Base-by-base conservation (phyloP, 2,113 vertebrate genomes). In the Recurvirostra avosetta region DNA sequence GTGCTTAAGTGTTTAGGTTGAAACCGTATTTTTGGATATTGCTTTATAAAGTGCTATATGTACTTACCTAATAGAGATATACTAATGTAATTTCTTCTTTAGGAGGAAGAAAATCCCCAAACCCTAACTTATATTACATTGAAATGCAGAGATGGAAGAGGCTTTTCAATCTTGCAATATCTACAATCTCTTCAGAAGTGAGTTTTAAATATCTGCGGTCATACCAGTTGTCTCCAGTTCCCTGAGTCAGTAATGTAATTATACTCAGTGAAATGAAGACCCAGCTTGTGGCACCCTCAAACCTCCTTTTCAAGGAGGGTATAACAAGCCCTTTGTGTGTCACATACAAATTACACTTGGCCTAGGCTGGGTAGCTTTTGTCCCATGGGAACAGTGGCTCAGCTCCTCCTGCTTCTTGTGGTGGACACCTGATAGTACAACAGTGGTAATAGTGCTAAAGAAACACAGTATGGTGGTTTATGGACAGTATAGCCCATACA, bases 21-120 rank as follows among this genome's bases (percentile, higher is more conserved):
- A 97, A 97, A 96, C 89, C 91, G 25, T 80, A 49, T 65, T 87
- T 79, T 78, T 68, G 12, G 9, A 26, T 88, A 17, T 38, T 83
- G 25, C 40, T 93, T 86, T 70, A 34, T 53, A 25, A 56, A 88
- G 29, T 61, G 12, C 12, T 73, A 2, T 40, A 26, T 2, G 8
- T 86, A 34, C 21, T 62, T 94, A 47, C 34, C 21, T 82, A 83
- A 70, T 65, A 26, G 32, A 8, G 70, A 50, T 40, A 53, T 55
- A 18, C 3, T 59, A 58, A 40, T 30, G 26, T 20, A 52, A 30
- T 68, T 62, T 79, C 34, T 82, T 63, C 53, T 74, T 71, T 49
- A 52, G 65, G 26, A 47, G 21, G 43, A 84, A 78, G 68, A 86
- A 86, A 79, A 74, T 77, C 11, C 17, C 27, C 8, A 43, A 38